phyloP scores from a whole-genome alignment of 1,140 invertebrate genomes.

The Drosophila sechellia region DNA sequence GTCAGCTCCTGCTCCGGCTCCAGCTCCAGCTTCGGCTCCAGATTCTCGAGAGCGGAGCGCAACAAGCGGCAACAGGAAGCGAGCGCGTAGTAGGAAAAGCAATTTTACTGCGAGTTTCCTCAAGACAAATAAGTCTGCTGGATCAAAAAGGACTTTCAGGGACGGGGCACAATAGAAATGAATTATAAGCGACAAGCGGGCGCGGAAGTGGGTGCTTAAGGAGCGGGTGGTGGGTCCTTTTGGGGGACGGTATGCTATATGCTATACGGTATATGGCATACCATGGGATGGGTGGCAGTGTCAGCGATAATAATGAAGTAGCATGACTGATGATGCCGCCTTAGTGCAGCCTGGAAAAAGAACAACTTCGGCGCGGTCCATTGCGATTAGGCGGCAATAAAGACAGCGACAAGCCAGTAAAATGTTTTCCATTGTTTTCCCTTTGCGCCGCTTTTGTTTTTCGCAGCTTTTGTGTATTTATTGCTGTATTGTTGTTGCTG shows the following conservation, averaged over 20 bases:
- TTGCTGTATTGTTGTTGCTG: constrained; percentile 26
- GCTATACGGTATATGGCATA: background rate
- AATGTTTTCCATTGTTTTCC: constrained; percentile 55
- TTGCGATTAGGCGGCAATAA: constrained; percentile 70
- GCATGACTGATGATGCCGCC: constrained; percentile 77
- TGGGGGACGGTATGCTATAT: too few relatives aligned
- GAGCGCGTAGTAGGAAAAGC: constrained; percentile 78
- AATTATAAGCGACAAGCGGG: constrained; percentile 72
- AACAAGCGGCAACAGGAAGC: constrained; percentile 72
- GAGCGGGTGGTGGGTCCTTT: background rate
- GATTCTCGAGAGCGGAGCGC: constrained; percentile 32
- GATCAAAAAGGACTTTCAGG: constrained; percentile 82
- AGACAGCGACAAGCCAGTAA: constrained; percentile 48
- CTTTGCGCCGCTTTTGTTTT: constrained; percentile 27
- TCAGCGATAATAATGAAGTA: constrained; percentile 81
- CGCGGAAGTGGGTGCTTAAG: constrained; percentile 1
- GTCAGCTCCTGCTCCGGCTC: constrained; percentile 45
- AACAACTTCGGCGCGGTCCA: constrained; percentile 57
- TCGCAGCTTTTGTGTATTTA: constrained; percentile 44
- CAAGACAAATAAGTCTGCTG: constrained; percentile 83
- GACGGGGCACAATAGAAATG: constrained; percentile 76
- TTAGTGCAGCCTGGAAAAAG: constrained; percentile 54
- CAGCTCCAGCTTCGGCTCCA: constrained; percentile 45
- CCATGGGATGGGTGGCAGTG: constrained; percentile 28
- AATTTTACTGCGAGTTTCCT: constrained; percentile 83